Evolutionary conservation across 1,140 invertebrate genomes (phyloP).

Genomic region (Telenomus remus): DNA sequence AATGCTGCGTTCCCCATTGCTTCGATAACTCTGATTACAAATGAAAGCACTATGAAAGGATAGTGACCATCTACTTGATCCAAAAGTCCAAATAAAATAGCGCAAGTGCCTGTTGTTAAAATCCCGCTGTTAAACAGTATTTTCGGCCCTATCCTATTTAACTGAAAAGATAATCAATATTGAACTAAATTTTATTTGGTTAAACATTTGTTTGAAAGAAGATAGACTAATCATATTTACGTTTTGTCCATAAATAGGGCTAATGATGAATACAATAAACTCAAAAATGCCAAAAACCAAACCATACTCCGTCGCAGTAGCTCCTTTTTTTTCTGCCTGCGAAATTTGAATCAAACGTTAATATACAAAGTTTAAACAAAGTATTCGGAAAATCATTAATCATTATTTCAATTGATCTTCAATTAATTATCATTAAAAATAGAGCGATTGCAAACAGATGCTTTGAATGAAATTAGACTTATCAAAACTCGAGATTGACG

Average conservation of each 20-base stretch:
- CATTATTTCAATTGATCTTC: too few species aligned
- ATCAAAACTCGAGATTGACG: too few species aligned
- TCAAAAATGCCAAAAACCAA: constrained; percentile 95
- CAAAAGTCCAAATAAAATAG: constrained; percentile 89
- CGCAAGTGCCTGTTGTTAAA: constrained; percentile 87
- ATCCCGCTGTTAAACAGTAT: constrained; percentile 91
- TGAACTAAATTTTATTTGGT: not conserved
- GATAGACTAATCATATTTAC: constrained; percentile 74
- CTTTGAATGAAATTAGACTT: too few species aligned
- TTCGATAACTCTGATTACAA: constrained; percentile 91
- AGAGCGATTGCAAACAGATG: too few species aligned
- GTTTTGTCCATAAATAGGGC: constrained; percentile 91
- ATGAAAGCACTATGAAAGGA: constrained; percentile 90
- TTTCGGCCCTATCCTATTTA: constrained; percentile 89
- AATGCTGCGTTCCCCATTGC: constrained; percentile 94
- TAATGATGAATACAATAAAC: constrained; percentile 91
- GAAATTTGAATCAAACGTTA: constrained; percentile 35
- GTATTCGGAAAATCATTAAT: too few species aligned
- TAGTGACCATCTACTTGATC: constrained; percentile 88
- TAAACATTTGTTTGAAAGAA: too few species aligned
- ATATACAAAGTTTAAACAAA: too few species aligned
- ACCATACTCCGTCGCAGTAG: constrained; percentile 90
- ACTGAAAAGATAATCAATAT: constrained; percentile 67
- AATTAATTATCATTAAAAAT: too few species aligned
- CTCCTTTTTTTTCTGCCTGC: constrained; percentile 91